A percentile compares a stretch with the other conserved stretches of the same genome.
Conservation (phyloP, 2,888 invertebrate species). For the Colletes collaris region DNA sequence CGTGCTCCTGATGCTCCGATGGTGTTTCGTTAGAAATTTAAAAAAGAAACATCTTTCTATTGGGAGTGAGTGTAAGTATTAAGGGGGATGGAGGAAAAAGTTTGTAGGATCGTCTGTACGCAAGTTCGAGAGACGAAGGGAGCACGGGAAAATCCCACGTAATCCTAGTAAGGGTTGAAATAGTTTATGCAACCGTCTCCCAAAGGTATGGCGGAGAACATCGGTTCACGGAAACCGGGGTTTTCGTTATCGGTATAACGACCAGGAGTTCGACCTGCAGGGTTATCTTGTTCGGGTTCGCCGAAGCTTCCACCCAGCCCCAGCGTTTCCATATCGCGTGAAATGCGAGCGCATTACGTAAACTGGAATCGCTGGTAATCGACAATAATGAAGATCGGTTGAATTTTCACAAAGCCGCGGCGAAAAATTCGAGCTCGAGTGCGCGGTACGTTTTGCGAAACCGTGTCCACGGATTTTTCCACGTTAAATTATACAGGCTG, state of each 20-base stretch:
- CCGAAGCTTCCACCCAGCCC: slow-evolving; percentile 30
- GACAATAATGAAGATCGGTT: slow-evolving; percentile 32
- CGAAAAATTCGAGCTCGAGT: background rate
- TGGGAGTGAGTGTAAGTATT: no score
- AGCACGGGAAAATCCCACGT: slow-evolving; percentile 62
- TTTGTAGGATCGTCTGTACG: background rate
- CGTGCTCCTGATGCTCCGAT: no score
- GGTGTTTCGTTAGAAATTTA: background rate
- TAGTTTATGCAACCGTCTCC: slow-evolving; percentile 68
- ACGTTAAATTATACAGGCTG: no score
- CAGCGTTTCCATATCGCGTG: slow-evolving; percentile 35
- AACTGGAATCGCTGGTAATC: slow-evolving; percentile 11
- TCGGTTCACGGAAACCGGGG: slow-evolving; percentile 68
- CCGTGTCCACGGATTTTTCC: background rate
- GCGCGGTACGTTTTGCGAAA: background rate
- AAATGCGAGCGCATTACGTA: slow-evolving; percentile 28
- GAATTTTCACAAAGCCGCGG: background rate
- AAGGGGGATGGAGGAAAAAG: slow-evolving; percentile 20
- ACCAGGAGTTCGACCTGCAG: slow-evolving; percentile 61
- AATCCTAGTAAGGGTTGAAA: slow-evolving; percentile 72
- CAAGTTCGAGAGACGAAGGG: background rate
- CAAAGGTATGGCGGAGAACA: slow-evolving; percentile 60
- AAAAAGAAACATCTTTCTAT: no score
- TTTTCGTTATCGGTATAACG: slow-evolving; percentile 73
- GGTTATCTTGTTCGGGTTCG: slow-evolving; percentile 69